Percentiles rank a stretch among this genome's conserved stretches.
phyloP scores from a whole-genome alignment of 2,888 invertebrate genomes.

The Plusia festucae region DNA sequence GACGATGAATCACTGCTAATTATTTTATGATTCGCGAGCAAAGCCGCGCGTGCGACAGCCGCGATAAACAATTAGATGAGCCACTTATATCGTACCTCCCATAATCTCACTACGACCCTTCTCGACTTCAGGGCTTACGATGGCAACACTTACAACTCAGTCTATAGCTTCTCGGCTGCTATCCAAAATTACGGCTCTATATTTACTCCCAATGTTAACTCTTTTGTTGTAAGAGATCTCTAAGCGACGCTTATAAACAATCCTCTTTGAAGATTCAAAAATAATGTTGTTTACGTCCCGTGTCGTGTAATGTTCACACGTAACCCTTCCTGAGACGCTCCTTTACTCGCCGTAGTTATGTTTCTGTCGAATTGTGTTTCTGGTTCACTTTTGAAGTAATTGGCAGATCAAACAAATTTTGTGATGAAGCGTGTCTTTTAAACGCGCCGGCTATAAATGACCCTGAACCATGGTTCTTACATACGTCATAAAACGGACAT shows the following conservation, averaged over 20 bases:
- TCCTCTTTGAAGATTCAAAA: slow-evolving; percentile 82
- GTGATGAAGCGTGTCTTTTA: slow-evolving; percentile 27
- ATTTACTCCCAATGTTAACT: slow-evolving; percentile 79
- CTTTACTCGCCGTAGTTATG: slow-evolving; percentile 33
- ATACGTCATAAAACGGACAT: slow-evolving; percentile 14
- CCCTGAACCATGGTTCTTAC: slow-evolving; percentile 44
- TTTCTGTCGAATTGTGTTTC: slow-evolving; percentile 34
- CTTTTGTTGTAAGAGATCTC: slow-evolving; percentile 77
- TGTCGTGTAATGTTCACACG: slow-evolving; percentile 67
- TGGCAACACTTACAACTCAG: slow-evolving; percentile 60
- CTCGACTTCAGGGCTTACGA: slow-evolving; percentile 53
- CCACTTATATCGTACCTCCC: slow-evolving; percentile 47
- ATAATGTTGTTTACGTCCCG: slow-evolving; percentile 77
- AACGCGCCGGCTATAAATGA: slow-evolving; percentile 20
- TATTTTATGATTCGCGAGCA: slow-evolving; percentile 79
- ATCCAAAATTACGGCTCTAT: slow-evolving; percentile 77
- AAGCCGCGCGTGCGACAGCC: slow-evolving; percentile 56
- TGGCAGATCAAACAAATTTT: slow-evolving; percentile 34
- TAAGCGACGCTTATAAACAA: slow-evolving; percentile 75
- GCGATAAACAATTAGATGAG: slow-evolving; percentile 72
- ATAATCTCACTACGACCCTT: slow-evolving; percentile 39
- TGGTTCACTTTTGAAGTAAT: slow-evolving; percentile 40
- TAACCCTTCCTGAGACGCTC: slow-evolving; percentile 55
- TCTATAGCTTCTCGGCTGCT: slow-evolving; percentile 65
- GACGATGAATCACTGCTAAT: slow-evolving; percentile 84